Conservation (phyloP, 2,797 vertebrate species). For the Argya squamiceps region DNA sequence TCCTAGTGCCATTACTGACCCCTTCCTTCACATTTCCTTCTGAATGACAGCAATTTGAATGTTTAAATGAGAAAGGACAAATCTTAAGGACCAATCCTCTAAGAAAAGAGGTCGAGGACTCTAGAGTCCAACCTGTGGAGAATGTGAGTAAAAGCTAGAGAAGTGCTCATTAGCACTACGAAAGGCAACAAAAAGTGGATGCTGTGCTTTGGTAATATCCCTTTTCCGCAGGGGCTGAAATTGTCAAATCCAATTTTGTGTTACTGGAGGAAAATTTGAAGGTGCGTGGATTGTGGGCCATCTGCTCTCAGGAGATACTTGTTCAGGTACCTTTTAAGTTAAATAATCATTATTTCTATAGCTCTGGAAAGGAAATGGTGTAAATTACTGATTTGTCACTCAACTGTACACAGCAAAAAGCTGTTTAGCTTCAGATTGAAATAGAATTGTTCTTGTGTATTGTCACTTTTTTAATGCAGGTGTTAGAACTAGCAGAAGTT, state of each 20-base stretch:
- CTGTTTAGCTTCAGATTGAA: background rate
- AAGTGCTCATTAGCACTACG: background rate
- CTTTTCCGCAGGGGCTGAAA: background rate
- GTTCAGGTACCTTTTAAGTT: background rate
- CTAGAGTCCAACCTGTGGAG: background rate
- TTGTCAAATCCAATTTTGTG: background rate
- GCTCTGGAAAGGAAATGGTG: background rate
- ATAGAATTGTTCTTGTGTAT: background rate
- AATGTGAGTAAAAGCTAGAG: background rate
- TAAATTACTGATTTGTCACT: background rate
- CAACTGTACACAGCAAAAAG: background rate
- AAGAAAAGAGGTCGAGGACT: background rate
- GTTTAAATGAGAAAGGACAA: background rate
- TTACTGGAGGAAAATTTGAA: background rate
- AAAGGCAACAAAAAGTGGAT: background rate
- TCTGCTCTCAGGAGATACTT: background rate
- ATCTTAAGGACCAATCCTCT: background rate
- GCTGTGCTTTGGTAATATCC: background rate
- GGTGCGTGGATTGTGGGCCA: fast-evolving
- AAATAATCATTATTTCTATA: background rate
- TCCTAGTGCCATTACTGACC: background rate
- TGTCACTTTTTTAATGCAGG: background rate
- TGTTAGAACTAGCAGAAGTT: background rate
- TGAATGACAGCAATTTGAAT: background rate
- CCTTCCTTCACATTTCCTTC: background rate